phyloP scores from a whole-genome alignment of 2,113 vertebrate genomes.

The Chascanopsetta lugubris region DNA sequence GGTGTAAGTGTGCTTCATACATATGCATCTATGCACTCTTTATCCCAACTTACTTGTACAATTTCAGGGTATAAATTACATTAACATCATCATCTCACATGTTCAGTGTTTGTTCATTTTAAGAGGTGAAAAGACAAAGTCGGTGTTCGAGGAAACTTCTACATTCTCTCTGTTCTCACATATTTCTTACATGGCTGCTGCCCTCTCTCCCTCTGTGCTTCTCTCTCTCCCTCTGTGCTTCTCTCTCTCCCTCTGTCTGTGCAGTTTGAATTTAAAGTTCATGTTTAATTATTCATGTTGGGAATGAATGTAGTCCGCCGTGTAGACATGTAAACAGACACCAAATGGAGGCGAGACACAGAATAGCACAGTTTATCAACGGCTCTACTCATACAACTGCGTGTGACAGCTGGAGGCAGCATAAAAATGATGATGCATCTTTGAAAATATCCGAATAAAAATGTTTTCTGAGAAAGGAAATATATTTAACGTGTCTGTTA shows the following conservation, averaged over 20 bases:
- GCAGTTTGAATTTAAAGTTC: background rate
- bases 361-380: background rate
- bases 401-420: background rate
- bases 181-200: no score
- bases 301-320: background rate
- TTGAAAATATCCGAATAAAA: background rate
- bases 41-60: background rate
- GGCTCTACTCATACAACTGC: background rate
- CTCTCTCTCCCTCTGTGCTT: background rate
- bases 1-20: background rate
- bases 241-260: background rate
- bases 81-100: no score
- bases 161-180: no score
- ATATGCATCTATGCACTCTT: background rate
- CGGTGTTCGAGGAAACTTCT: no score
- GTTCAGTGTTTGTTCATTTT: no score
- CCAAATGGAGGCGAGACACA: slow-evolving; percentile 1
- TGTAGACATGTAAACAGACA: background rate
- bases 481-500: background rate
- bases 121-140: slow-evolving; percentile 16
- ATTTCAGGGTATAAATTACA: background rate
- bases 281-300: background rate
- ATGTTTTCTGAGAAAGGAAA: background rate
- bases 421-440: background rate
- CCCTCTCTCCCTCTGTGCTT: no score